Conservation (phyloP, 2,113 vertebrate genomes). For the Notarius quadriscutis region DNA sequence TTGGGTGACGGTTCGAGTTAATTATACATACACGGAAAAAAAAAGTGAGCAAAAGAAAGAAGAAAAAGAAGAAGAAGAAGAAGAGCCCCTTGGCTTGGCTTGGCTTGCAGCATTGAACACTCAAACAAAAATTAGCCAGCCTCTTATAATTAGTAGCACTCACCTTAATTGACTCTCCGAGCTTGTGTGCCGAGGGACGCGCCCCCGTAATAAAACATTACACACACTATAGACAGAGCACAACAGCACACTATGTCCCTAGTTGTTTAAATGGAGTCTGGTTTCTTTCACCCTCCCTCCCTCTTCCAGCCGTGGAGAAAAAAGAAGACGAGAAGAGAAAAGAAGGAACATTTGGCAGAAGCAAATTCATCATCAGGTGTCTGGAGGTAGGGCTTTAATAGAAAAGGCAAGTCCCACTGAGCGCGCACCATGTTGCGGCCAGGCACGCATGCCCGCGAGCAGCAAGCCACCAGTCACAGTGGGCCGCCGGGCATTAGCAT, state of each 20-base stretch:
- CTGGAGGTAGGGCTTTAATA: slow-evolving; percentile 99
- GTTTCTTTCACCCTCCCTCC: slow-evolving; percentile 83
- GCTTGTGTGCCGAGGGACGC: slow-evolving; percentile 71
- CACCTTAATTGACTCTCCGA: slow-evolving; percentile 86
- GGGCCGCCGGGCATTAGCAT: slow-evolving; percentile 97
- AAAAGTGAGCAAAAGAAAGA: slow-evolving; percentile 45
- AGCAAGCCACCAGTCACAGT: slow-evolving; percentile 97
- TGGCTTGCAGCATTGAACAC: slow-evolving; percentile 69
- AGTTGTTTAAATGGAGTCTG: slow-evolving; percentile 98
- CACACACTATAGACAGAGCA: slow-evolving; percentile 80
- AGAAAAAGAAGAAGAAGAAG: slow-evolving; percentile 32
- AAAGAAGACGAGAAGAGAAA: slow-evolving; percentile 73
- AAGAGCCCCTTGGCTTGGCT: slow-evolving; percentile 68
- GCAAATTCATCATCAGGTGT: slow-evolving; percentile 99
- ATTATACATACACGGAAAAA: slow-evolving; percentile 36
- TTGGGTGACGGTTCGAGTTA: not conserved
- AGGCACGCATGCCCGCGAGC: slow-evolving; percentile 97
- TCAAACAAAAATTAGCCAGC: slow-evolving; percentile 77
- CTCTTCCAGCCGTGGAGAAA: slow-evolving; percentile 73
- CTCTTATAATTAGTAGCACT: slow-evolving; percentile 88
- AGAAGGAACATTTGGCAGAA: slow-evolving; percentile 97
- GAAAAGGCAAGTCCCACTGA: slow-evolving; percentile 99
- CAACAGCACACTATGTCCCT: slow-evolving; percentile 90
- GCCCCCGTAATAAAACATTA: slow-evolving; percentile 28
- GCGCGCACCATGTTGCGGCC: slow-evolving; percentile 91